Base-by-base conservation (phyloP, 92 coral and sea anemone genomes). In the Palythoa heliodiscus region DNA sequence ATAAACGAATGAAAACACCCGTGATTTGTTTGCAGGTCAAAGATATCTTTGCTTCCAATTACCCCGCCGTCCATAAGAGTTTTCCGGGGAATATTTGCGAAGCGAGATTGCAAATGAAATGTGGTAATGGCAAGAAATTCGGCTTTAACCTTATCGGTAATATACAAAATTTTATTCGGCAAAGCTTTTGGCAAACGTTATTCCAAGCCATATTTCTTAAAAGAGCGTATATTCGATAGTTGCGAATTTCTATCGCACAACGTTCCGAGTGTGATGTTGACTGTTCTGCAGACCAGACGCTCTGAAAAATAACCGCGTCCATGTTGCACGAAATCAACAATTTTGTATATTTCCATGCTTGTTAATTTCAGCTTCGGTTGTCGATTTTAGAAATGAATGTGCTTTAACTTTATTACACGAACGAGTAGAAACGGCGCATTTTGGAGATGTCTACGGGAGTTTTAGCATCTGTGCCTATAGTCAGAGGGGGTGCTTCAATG, bases 81-180 rank as follows among this genome's bases (percentile, higher is more conserved):
- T 89, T 89, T 86, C 90, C 87, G 90, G 92, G 70, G 70, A 86
- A 50, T 75, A 58, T 82, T 86, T 89, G 84, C 87, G 80, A 76
- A 86, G 61, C 57, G 61, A 66, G 39, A 48, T 66, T 52, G 35
- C 55, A 64, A 64, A 48, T 52, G n/a, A 38, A 80, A 58, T 22
- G 2, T 47, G 29, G 57, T 52, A 63, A 60, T 80, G 23, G 19
- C 43, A 47, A 35, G 24, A 48, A 67, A 64, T 37, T 48, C 58
- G 74, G 11, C 11, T 63, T 47, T 43, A 23, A 64, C 47, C 57
- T 64, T n/a, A 10, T 66, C 23, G 43, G 25, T 23, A 25, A 29
- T 64, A 48, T 20, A 64, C 19, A 9, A 24, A 48, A 14, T 10
- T 70, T 37, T 52, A n/a, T 48, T 22, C 47, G 10, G 53, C 63